Percentiles rank a stretch among this genome's conserved stretches.
Evolutionary conservation across 2,888 invertebrate species (phyloP).

Genomic region (Ischnura elegans): DNA sequence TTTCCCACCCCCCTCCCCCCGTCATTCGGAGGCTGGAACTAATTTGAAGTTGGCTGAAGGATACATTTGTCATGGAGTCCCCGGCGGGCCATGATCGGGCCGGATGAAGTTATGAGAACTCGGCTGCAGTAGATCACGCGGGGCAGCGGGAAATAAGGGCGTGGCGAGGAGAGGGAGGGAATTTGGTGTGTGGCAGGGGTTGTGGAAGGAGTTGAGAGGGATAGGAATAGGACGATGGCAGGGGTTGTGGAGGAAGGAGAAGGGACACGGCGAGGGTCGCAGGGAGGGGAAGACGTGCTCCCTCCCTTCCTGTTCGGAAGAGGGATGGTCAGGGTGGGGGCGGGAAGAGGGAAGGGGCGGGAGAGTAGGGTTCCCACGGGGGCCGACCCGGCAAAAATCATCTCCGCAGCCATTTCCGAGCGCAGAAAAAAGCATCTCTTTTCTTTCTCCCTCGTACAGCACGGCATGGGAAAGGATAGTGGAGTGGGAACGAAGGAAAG

Average conservation of each 20-base stretch:
- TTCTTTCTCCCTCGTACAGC: conserved; percentile 34
- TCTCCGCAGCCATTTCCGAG: conserved; percentile 80
- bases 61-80: conserved; percentile 79
- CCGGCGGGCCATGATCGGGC: conserved; percentile 79
- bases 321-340: conserved; percentile 52
- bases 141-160: conserved; percentile 63
- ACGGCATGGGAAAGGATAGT: background rate
- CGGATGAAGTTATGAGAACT: conserved; percentile 79
- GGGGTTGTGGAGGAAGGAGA: background rate
- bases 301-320: conserved; percentile 1
- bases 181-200: background rate
- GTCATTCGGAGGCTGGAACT: conserved; percentile 76
- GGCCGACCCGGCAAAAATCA: conserved; percentile 71
- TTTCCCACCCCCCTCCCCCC: conserved; percentile 66
- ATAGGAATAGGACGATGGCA: background rate
- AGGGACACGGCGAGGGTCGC: background rate
- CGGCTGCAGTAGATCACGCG: conserved; percentile 78
- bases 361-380: conserved; percentile 69
- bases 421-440: conserved; percentile 79
- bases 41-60: conserved; percentile 80
- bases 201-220: background rate
- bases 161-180: conserved; percentile 52
- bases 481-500: background rate
- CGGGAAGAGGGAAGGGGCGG: background rate
- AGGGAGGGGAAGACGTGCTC: conserved; percentile 2